A percentile compares a stretch with the other conserved stretches of the same genome.
These are phyloP conservation scores for Halesus radiatus DNA, from an alignment of 1,140 invertebrate genomes.

Conservation along the genomic window DNA sequence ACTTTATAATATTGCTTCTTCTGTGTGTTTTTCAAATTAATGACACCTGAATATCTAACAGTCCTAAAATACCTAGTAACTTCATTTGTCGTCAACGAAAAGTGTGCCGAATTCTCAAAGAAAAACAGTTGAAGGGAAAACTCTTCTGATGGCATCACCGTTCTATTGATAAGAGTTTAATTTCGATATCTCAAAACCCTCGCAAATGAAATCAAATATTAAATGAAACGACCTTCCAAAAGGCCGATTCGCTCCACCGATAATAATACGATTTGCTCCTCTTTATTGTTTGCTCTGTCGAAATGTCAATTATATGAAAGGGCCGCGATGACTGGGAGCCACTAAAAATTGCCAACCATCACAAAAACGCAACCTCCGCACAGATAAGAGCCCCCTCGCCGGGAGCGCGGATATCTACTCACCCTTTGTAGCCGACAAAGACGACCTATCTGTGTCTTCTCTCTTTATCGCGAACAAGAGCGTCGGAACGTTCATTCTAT, in stretches of 20 bases:
- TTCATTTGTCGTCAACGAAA: too few species aligned
- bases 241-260: conserved; percentile 23
- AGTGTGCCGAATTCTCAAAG: too few species aligned
- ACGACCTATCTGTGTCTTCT: conserved; percentile 52
- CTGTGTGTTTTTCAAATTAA: too few species aligned
- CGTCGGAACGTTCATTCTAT: conserved; percentile 48
- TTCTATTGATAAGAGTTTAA: not conserved
- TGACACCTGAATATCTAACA: too few species aligned
- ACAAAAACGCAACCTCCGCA: conserved; percentile 57
- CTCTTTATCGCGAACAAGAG: conserved; percentile 56
- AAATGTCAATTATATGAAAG: conserved; percentile 56
- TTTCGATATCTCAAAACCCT: not conserved
- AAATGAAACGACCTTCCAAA: conserved; percentile 15
- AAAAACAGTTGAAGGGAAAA: too few species aligned
- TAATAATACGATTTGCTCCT: conserved; percentile 42
- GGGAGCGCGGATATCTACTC: conserved; percentile 34
- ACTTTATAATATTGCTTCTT: too few species aligned
- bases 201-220: conserved; percentile 21
- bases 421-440: conserved; percentile 53
- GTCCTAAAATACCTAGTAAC: too few species aligned
- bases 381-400: conserved; percentile 51
- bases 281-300: conserved; percentile 54
- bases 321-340: conserved; percentile 46
- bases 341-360: conserved; percentile 48
- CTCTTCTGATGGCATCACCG: too few species aligned